These are phyloP conservation scores for Hippocampus mohnikei DNA, from an alignment of 2,113 vertebrate species.

Conservation along the genomic window DNA sequence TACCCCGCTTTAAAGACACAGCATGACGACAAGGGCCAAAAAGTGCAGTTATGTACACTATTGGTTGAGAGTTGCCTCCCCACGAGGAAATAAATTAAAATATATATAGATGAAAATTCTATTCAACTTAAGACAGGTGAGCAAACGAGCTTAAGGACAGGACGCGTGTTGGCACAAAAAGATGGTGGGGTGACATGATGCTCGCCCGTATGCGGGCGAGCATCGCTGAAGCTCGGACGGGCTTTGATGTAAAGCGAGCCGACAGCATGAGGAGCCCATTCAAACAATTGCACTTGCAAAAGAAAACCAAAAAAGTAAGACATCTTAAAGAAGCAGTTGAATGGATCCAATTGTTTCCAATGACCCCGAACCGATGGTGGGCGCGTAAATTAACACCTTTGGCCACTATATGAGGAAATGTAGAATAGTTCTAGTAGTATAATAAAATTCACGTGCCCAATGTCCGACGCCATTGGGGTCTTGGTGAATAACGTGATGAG, in stretches of 20 bases:
- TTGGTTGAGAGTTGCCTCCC: neutral
- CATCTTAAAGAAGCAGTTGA: slow-evolving; percentile 18
- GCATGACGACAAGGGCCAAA: neutral
- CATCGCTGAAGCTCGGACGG: slow-evolving; percentile 20
- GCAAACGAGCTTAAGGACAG: slow-evolving; percentile 32
- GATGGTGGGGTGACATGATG: slow-evolving; percentile 41
- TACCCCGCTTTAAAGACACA: neutral
- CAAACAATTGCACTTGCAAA: slow-evolving; percentile 61
- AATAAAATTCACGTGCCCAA: neutral
- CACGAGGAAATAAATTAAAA: neutral
- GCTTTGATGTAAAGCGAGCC: slow-evolving; percentile 37
- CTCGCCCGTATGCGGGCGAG: too few relatives aligned
- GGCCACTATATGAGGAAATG: neutral
- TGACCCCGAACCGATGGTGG: neutral
- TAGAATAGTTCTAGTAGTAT: too few relatives aligned
- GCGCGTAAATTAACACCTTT: too few relatives aligned
- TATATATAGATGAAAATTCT: neutral
- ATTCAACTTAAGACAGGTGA: slow-evolving; percentile 58
- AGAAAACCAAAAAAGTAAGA: slow-evolving; percentile 16
- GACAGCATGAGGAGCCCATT: slow-evolving; percentile 25
- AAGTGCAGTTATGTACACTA: slow-evolving; percentile 1
- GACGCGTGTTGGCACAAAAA: slow-evolving; percentile 59
- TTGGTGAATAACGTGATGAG: slow-evolving; percentile 57
- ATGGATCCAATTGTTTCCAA: slow-evolving; percentile 17
- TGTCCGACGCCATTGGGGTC: slow-evolving; percentile 6